Percentiles rank a stretch among this genome's conserved stretches.
phyloP scores from a whole-genome alignment of 1,140 invertebrate genomes.

The Leucophenga varia region DNA sequence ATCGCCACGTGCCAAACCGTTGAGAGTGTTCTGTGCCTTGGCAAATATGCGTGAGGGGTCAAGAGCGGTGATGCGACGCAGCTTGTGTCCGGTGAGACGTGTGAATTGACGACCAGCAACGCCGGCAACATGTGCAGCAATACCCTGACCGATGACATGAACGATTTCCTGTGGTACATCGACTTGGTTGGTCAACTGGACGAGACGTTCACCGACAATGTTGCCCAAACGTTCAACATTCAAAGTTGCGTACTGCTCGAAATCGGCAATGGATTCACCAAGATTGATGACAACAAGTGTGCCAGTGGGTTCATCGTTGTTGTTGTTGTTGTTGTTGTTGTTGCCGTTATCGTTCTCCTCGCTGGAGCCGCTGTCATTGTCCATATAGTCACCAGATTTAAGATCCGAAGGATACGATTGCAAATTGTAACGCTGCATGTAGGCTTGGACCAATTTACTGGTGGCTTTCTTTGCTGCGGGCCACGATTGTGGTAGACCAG shows the following conservation, averaged over 20 bases:
- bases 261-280: conserved; percentile 29
- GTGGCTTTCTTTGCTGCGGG: conserved; percentile 34
- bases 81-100: conserved; percentile 50
- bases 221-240: conserved; percentile 41
- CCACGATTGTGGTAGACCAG: conserved; percentile 31
- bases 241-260: conserved; percentile 35
- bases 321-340: conserved; percentile 13
- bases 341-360: conserved; percentile 30
- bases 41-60: conserved; percentile 72
- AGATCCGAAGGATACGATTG: conserved; percentile 23
- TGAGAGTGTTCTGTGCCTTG: conserved; percentile 57
- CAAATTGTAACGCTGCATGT: conserved; percentile 43
- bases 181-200: conserved; percentile 34
- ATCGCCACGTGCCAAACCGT: conserved; percentile 61
- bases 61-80: conserved; percentile 66
- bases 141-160: conserved; percentile 44
- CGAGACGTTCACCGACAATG: conserved; percentile 30
- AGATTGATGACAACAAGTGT: conserved; percentile 36
- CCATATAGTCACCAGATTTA: conserved; percentile 16
- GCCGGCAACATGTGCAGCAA: conserved; percentile 59
- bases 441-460: conserved; percentile 40
- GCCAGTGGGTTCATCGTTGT: conserved; percentile 19
- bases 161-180: conserved; percentile 44
- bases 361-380: conserved; percentile 26
- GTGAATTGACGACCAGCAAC: conserved; percentile 66